Conservation (phyloP, 2,113 vertebrate genomes). For the Spizaetus ornatus region DNA sequence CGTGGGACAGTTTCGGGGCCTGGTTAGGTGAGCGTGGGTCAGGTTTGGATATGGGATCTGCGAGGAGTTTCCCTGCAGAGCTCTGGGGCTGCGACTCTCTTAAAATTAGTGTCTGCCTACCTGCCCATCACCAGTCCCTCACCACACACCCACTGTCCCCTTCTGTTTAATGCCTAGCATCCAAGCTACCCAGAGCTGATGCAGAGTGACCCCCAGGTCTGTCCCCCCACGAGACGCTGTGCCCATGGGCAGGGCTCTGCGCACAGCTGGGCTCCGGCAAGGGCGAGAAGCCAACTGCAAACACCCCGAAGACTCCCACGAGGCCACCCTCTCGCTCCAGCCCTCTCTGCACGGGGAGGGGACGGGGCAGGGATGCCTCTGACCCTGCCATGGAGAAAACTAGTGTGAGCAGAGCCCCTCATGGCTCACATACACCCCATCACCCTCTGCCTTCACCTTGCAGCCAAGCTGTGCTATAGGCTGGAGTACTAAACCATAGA, state of each 20-base stretch:
- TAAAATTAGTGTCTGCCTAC: not conserved
- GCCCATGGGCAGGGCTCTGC: not conserved
- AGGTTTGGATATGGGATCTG: not conserved
- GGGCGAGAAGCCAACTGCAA: not conserved
- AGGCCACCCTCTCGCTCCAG: not conserved
- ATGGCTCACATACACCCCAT: not conserved
- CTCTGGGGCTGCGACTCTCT: not conserved
- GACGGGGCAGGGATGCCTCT: not conserved
- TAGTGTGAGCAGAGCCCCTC: not conserved
- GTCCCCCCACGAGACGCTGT: fast-evolving
- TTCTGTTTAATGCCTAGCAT: not conserved
- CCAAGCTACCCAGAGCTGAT: not conserved
- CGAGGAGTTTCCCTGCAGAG: not conserved
- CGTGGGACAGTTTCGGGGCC: not conserved
- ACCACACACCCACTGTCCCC: not conserved
- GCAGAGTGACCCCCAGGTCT: not conserved
- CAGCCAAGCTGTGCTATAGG: not conserved
- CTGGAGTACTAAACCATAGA: not conserved
- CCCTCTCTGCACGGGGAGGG: not conserved
- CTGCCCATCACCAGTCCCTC: not conserved
- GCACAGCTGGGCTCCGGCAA: fast-evolving
- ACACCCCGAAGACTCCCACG: not conserved
- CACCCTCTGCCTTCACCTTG: not conserved
- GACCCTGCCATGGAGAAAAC: not conserved
- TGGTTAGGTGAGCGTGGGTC: not conserved